Percentiles rank a stretch among this genome's conserved stretches.
Evolutionary conservation across 1,140 invertebrate genomes (phyloP).

Genomic region (Mycetomoellerius zeteki): DNA sequence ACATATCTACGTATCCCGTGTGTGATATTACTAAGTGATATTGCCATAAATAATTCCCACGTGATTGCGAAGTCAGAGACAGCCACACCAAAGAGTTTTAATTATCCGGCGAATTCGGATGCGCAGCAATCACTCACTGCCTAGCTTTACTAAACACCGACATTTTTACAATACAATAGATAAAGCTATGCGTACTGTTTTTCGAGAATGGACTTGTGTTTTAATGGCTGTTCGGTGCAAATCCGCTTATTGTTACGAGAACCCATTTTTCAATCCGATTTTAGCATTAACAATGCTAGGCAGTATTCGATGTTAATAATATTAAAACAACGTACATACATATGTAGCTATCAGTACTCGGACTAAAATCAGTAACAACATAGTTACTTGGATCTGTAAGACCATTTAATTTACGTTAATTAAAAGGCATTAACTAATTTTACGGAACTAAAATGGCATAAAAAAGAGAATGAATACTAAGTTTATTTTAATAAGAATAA

Average conservation of each 20-base stretch:
- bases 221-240: neutral
- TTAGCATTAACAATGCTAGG: no score
- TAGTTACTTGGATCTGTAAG: no score
- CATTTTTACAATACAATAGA: neutral
- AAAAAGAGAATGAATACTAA: no score
- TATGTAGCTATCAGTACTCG: neutral
- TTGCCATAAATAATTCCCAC: conserved; percentile 36
- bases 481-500: no score
- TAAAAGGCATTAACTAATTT: no score
- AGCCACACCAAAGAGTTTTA: conserved; percentile 31
- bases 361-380: no score
- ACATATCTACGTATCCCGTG: neutral
- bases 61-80: neutral
- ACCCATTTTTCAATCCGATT: no score
- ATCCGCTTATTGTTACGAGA: neutral
- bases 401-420: no score
- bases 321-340: neutral
- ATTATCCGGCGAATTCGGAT: conserved; percentile 63
- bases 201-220: neutral
- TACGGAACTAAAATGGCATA: no score
- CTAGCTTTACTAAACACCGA: conserved; percentile 33
- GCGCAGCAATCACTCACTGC: conserved; percentile 62
- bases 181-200: neutral
- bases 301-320: conserved; percentile 19
- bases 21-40: neutral